Evolutionary conservation across 2,888 invertebrate genomes (phyloP).

Genomic region (Electrophaes corylata): DNA sequence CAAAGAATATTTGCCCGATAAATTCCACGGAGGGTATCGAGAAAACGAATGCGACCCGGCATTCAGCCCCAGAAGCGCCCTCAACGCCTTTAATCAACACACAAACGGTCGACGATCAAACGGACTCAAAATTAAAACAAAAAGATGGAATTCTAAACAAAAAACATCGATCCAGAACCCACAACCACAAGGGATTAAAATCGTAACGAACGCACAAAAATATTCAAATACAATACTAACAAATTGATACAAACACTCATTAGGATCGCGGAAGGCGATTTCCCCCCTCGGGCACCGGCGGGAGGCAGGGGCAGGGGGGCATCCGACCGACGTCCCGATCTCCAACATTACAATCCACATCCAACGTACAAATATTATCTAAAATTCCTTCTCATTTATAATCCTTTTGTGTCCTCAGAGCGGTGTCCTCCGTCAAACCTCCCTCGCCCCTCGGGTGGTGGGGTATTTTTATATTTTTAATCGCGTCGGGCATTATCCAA

Average conservation of each 20-base stretch:
- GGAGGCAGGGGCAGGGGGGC: conserved; percentile 42
- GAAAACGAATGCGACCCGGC: conserved; percentile 30
- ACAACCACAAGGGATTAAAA: conserved; percentile 79
- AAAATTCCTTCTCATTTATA: conserved; percentile 85
- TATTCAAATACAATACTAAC: conserved; percentile 85
- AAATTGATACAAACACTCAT: conserved; percentile 85
- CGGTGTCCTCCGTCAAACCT: conserved; percentile 82
- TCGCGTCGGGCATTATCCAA: conserved; percentile 85
- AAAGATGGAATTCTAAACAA: conserved; percentile 68
- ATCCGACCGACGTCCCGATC: conserved; percentile 57
- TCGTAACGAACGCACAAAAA: conserved; percentile 82
- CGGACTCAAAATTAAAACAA: conserved; percentile 59
- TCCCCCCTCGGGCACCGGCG: conserved; percentile 44
- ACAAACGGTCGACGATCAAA: conserved; percentile 69
- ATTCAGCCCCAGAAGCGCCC: conserved; percentile 52
- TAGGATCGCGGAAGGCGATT: conserved; percentile 77
- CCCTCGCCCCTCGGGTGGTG: conserved; percentile 56
- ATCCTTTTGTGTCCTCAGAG: conserved; percentile 85
- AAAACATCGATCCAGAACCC: conserved; percentile 73
- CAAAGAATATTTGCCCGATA: conserved; percentile 27
- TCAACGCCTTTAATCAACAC: conserved; percentile 74
- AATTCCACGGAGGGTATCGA: conserved; percentile 7
- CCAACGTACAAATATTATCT: conserved; percentile 84
- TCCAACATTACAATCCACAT: conserved; percentile 83
- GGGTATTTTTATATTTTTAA: conserved; percentile 85